A percentile compares a stretch with the other conserved stretches of the same genome.
Conservation (phyloP, 2,113 vertebrate genomes). For the Circaetus gallicus region DNA sequence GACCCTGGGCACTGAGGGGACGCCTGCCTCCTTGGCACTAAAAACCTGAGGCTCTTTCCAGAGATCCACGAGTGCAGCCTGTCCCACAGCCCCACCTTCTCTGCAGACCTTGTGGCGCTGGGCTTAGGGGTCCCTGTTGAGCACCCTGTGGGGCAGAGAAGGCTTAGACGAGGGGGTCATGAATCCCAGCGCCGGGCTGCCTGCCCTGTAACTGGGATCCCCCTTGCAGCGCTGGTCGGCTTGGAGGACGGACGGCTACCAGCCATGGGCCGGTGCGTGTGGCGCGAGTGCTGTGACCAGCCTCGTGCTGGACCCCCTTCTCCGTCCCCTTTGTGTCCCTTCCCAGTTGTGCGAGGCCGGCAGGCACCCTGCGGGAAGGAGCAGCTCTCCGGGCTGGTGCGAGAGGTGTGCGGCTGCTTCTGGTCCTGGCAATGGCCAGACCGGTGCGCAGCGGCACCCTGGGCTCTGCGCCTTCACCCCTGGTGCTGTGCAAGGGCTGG, state of each 20-base stretch:
- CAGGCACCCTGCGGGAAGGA: too few species aligned
- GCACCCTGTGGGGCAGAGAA: background rate
- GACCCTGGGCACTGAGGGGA: background rate
- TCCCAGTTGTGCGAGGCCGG: rapidly evolving
- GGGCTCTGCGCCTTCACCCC: background rate
- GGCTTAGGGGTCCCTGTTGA: background rate
- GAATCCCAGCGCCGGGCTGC: background rate
- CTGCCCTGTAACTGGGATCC: background rate
- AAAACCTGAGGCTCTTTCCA: background rate
- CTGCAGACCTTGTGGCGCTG: rapidly evolving
- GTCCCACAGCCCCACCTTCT: background rate
- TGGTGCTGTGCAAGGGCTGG: background rate
- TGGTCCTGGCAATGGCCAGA: background rate
- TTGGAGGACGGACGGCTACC: background rate
- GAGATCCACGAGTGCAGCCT: rapidly evolving
- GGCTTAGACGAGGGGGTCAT: background rate
- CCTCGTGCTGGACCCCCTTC: background rate
- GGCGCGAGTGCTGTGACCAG: background rate
- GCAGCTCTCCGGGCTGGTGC: background rate
- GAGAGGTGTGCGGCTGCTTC: background rate
- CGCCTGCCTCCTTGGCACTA: background rate
- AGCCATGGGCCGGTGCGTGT: rapidly evolving
- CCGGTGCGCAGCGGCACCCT: rapidly evolving
- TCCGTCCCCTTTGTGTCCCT: background rate
- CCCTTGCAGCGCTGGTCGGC: rapidly evolving